A percentile compares a stretch with the other conserved stretches of the same genome.
Conservation (phyloP, 2,113 vertebrate species). For the Crypturellus undulatus region DNA sequence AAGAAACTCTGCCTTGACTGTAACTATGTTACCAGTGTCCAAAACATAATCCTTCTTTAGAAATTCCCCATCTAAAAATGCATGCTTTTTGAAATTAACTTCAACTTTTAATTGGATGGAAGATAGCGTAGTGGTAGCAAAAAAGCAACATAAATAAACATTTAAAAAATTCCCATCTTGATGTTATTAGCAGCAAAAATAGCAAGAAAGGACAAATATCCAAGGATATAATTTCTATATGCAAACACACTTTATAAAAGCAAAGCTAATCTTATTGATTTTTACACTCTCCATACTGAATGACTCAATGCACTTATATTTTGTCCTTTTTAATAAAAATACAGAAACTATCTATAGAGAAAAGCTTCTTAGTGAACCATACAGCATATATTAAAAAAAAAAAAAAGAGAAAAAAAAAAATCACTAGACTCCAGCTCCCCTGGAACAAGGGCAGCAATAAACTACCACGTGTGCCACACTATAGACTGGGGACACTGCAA, state of each 20-base stretch:
- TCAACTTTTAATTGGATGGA: background rate
- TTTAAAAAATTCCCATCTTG: background rate
- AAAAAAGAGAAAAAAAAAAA: too few relatives aligned
- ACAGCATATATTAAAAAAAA: too few relatives aligned
- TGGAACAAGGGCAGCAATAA: background rate
- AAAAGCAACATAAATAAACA: background rate
- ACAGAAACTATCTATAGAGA: background rate
- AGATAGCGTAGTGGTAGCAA: background rate
- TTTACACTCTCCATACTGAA: background rate
- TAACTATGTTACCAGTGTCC: background rate
- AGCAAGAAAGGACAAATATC: background rate
- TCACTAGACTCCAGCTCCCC: background rate
- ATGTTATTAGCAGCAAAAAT: background rate
- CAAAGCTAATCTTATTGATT: background rate
- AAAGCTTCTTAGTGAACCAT: background rate
- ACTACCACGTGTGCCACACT: background rate
- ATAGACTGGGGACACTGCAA: background rate
- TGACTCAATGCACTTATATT: background rate
- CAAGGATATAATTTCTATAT: background rate
- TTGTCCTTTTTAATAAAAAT: background rate
- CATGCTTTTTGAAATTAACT: background rate
- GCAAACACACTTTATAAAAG: background rate
- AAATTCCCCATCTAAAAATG: background rate
- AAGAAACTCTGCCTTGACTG: background rate
- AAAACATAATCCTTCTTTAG: background rate